Evolutionary conservation across 2,888 invertebrate species (phyloP).

Genomic region (Odontocerum albicorne): DNA sequence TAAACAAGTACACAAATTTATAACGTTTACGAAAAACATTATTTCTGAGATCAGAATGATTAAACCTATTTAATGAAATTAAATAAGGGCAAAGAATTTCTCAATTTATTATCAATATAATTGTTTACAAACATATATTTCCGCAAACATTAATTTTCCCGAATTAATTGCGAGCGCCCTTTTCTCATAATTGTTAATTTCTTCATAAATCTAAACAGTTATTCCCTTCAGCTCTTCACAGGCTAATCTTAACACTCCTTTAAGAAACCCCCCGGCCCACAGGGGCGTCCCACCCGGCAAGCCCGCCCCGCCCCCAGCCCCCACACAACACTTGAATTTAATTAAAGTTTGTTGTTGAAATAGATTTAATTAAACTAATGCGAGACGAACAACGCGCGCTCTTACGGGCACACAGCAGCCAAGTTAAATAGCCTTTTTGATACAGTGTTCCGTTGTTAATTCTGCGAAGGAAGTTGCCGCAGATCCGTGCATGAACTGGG

Average conservation of each 20-base stretch:
- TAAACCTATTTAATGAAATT: too few relatives aligned
- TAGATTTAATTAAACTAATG: conserved; percentile 65
- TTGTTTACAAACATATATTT: too few relatives aligned
- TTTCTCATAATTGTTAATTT: neutral
- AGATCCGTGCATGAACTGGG: conserved; percentile 1
- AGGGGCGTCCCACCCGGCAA: too few relatives aligned
- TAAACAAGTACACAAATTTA: too few relatives aligned
- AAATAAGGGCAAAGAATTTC: too few relatives aligned
- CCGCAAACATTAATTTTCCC: too few relatives aligned
- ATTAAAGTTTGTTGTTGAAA: conserved; percentile 64
- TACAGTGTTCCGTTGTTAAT: conserved; percentile 34
- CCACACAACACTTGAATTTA: conserved; percentile 61
- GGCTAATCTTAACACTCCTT: neutral
- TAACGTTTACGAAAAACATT: too few relatives aligned
- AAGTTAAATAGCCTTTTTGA: conserved; percentile 36
- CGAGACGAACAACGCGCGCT: conserved; percentile 40
- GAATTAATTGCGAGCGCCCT: neutral
- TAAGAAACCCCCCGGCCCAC: neutral
- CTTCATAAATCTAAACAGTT: neutral
- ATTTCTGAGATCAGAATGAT: too few relatives aligned
- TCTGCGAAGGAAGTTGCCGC: conserved; percentile 23
- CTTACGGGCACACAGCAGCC: conserved; percentile 19
- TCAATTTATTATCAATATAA: too few relatives aligned
- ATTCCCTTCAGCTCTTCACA: neutral
- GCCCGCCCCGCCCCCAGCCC: conserved; percentile 43